These are phyloP conservation scores for Tetragonisca angustula DNA, from an alignment of 2,888 invertebrate genomes.

Conservation along the genomic window DNA sequence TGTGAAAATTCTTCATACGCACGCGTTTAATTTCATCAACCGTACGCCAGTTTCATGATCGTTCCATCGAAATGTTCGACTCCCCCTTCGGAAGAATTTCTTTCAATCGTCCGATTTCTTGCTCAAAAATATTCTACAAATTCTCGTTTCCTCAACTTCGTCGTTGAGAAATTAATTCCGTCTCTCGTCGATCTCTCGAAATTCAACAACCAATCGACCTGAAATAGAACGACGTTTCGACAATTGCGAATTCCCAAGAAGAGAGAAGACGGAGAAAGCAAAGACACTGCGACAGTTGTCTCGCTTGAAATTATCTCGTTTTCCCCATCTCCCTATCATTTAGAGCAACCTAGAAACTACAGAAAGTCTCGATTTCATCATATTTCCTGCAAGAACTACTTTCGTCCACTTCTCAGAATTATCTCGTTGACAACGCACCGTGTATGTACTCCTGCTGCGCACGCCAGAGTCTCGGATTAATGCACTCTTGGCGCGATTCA, in stretches of 20 bases:
- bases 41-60: background rate
- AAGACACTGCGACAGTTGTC: too few relatives aligned
- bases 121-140: too few relatives aligned
- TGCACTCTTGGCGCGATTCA: slow-evolving; percentile 27
- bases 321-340: too few relatives aligned
- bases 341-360: background rate
- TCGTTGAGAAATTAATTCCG: too few relatives aligned
- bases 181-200: too few relatives aligned
- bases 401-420: slow-evolving; percentile 26
- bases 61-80: background rate
- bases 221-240: too few relatives aligned
- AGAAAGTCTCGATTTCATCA: background rate
- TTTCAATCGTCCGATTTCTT: too few relatives aligned
- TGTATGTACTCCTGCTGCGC: background rate
- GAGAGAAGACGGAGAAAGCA: too few relatives aligned
- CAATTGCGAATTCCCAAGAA: background rate
- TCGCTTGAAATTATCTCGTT: too few relatives aligned
- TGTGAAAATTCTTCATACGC: slow-evolving; percentile 3
- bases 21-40: background rate
- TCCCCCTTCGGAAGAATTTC: too few relatives aligned
- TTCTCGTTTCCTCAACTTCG: too few relatives aligned
- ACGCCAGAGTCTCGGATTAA: slow-evolving; percentile 48
- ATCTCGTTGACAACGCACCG: slow-evolving; percentile 41
- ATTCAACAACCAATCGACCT: too few relatives aligned
- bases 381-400: background rate